Base-by-base conservation (phyloP, 2,797 vertebrate species). In the Thunnus albacares region DNA sequence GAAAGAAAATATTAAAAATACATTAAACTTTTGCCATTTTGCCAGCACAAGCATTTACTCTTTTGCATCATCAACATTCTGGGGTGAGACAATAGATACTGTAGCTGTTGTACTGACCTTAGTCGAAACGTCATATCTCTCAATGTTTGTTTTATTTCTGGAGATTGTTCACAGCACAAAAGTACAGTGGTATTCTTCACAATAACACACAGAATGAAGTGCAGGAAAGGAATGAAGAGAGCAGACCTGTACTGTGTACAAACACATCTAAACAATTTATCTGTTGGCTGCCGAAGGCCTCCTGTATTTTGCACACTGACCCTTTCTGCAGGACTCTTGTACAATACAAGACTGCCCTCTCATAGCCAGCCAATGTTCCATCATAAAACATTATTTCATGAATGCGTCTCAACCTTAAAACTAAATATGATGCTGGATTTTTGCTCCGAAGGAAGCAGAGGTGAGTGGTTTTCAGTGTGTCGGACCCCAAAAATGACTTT, bases 401-500 rank as follows among this genome's bases (percentile, higher is more conserved):
- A 84, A 68, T 63, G 51, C 70, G 64, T 83, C 56, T 45, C 59
- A 73, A 67, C 58, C 52, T 77, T 77, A 75, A 85, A 86, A 83
- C 68, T 66, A 71, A 87, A 75, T 77, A 57, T 61, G 59, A 81
- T 73, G 77, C 77, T 85, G 71, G 66, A 9, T 64, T 83, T 89
- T 85, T 53, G 71, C 71, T 77, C 56, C 28, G 79, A 60, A 52
- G 33, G 56, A 69, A 58, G 52, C 66, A 69, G 68, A 80, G 83
- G 52, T 72, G 84, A 92, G 53, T n/a, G 51, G 47, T 85, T 89
- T 85, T 80, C 82, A 91, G 43, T 64, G 71, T 83, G 76, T 71
- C n/a, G 17, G 57, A 69, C 58, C 56, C 35, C 78, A 88, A 74
- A 92, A 87, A 93, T 81, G 24, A 84, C 82, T 91, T 81, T 26